These are phyloP conservation scores for Menura novaehollandiae DNA, from an alignment of 2,113 vertebrate species.

Conservation along the genomic window DNA sequence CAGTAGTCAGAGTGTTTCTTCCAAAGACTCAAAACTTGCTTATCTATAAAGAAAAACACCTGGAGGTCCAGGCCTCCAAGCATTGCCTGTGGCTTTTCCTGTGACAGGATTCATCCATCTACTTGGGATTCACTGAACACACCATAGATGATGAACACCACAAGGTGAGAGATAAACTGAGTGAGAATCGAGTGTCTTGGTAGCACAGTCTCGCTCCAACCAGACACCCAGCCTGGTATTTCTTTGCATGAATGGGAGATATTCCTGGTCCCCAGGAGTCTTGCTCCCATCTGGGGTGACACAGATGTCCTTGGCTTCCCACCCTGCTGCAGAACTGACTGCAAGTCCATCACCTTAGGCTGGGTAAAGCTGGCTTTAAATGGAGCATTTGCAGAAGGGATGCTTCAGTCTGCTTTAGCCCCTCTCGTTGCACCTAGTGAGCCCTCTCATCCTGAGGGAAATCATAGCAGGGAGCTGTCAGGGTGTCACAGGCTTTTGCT, in stretches of 20 bases:
- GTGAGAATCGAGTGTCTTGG: background rate
- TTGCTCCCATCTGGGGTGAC: background rate
- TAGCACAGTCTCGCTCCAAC: background rate
- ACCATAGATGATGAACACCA: background rate
- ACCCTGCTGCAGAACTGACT: background rate
- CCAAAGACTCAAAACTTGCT: background rate
- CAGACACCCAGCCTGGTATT: background rate
- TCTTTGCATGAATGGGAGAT: background rate
- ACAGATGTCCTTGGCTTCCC: background rate
- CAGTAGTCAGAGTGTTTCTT: background rate
- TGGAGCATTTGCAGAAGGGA: background rate
- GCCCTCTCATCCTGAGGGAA: background rate
- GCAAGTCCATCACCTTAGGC: background rate
- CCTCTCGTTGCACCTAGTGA: background rate
- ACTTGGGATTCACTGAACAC: background rate
- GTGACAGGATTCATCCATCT: background rate
- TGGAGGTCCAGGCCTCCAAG: background rate
- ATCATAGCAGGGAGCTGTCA: background rate
- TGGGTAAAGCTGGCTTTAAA: background rate
- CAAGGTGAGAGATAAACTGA: background rate
- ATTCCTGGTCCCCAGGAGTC: background rate
- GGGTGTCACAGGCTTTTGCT: background rate
- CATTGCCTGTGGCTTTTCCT: background rate
- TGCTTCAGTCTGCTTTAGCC: background rate
- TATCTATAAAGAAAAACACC: background rate